A percentile compares a stretch with the other conserved stretches of the same genome.
phyloP scores from a whole-genome alignment of 2,888 invertebrate genomes.

The Pelosia muscerda region DNA sequence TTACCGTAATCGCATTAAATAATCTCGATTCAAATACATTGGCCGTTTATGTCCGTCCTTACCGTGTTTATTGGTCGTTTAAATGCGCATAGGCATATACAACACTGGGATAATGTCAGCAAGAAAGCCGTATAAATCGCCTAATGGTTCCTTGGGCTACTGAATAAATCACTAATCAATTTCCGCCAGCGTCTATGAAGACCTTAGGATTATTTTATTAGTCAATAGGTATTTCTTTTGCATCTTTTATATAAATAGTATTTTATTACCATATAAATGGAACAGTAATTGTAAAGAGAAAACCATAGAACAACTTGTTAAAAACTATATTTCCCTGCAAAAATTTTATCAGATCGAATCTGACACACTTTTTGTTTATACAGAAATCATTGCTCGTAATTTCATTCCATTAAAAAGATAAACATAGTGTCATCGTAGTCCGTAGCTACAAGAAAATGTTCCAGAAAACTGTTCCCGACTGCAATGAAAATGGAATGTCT shows the following conservation, averaged over 20 bases:
- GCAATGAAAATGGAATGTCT: background rate
- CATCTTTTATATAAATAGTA: background rate
- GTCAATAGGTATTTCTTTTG: background rate
- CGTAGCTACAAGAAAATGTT: background rate
- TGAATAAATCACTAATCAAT: conserved; percentile 22
- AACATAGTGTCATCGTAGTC: background rate
- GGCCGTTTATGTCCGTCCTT: conserved; percentile 10
- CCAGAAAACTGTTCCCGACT: background rate
- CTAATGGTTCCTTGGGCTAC: conserved; percentile 10
- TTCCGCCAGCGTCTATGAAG: conserved; percentile 7
- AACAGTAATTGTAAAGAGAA: too few species aligned
- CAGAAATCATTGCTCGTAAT: too few species aligned
- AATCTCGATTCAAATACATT: conserved; percentile 13
- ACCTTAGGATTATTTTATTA: background rate
- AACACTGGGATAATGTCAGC: conserved; percentile 7
- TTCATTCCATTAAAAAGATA: background rate
- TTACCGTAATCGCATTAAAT: conserved; percentile 11
- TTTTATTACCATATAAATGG: background rate
- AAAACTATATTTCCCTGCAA: too few species aligned
- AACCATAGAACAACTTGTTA: too few species aligned
- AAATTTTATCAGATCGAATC: too few species aligned
- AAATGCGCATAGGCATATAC: conserved; percentile 6
- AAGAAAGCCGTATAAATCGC: conserved; percentile 18
- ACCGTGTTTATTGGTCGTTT: conserved; percentile 13
- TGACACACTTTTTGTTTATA: too few species aligned